phyloP scores from a whole-genome alignment of 2,888 invertebrate genomes.

The Tanytarsus gracilentus region DNA sequence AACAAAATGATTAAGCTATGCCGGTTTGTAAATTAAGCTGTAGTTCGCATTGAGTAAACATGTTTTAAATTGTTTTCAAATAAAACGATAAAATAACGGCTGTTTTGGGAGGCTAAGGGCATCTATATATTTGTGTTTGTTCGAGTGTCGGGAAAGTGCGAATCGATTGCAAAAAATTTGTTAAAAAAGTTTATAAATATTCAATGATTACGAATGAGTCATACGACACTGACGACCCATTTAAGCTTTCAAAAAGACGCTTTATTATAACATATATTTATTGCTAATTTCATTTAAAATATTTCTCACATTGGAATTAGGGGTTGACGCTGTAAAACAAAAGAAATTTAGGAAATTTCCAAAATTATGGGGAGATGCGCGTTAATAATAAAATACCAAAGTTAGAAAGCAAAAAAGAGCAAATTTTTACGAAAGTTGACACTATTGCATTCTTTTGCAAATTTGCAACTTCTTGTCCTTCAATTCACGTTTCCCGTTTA shows the following conservation, averaged over 20 bases:
- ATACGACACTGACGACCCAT: neutral
- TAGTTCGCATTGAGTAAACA: conserved; percentile 20
- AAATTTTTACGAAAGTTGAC: too few species aligned
- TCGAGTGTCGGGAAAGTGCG: neutral
- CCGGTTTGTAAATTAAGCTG: neutral
- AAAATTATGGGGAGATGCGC: neutral
- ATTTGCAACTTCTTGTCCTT: too few species aligned
- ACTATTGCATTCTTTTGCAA: too few species aligned
- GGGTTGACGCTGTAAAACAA: too few species aligned
- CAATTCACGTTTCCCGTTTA: neutral
- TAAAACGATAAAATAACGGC: conserved; percentile 7
- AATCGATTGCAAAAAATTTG: neutral
- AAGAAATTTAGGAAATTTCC: neutral
- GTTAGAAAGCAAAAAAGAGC: too few species aligned
- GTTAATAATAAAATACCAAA: too few species aligned
- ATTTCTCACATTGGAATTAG: too few species aligned
- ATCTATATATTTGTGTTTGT: neutral
- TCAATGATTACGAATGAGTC: neutral
- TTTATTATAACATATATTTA: too few species aligned
- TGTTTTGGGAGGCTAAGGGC: conserved; percentile 21
- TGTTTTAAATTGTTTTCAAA: neutral
- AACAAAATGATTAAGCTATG: neutral
- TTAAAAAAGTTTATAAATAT: too few species aligned
- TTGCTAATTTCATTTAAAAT: too few species aligned
- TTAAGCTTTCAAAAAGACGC: neutral